A percentile compares a stretch with the other conserved stretches of the same genome.
Evolutionary conservation across 2,888 invertebrate species (phyloP).

Genomic region (Drosophila flavopinicola): DNA sequence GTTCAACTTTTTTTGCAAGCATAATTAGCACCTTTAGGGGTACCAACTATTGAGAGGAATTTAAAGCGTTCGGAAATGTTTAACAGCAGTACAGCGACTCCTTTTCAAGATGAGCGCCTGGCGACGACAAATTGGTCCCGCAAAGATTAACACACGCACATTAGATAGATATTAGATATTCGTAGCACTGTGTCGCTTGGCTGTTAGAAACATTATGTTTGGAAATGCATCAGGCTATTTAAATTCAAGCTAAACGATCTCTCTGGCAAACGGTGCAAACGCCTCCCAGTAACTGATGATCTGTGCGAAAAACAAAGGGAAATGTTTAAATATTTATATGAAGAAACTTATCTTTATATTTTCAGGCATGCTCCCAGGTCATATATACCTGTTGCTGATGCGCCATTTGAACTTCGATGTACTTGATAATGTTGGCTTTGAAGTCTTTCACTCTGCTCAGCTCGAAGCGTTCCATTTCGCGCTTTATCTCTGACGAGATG

Average conservation of each 20-base stretch:
- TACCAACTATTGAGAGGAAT: conserved; percentile 50
- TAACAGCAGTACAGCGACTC: conserved; percentile 37
- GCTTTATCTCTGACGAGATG: conserved; percentile 96
- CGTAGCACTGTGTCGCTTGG: conserved; percentile 41
- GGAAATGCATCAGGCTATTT: conserved; percentile 52
- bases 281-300: conserved; percentile 89
- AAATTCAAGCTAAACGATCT: conserved; percentile 89
- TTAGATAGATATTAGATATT: conserved; percentile 27
- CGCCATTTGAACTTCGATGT: conserved; percentile 96
- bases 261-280: conserved; percentile 97
- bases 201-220: conserved; percentile 45
- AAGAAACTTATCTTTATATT: not conserved
- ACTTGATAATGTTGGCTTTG: conserved; percentile 94
- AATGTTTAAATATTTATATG: not conserved
- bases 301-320: conserved; percentile 57
- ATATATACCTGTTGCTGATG: conserved; percentile 94
- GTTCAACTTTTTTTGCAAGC: conserved; percentile 67
- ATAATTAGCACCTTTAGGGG: conserved; percentile 23
- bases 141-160: conserved; percentile 41
- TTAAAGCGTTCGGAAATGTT: conserved; percentile 55
- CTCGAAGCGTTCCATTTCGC: conserved; percentile 97
- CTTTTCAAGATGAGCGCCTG: conserved; percentile 31
- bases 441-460: conserved; percentile 94
- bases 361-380: not conserved
- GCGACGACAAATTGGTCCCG: conserved; percentile 73